Conservation (phyloP, 2,888 invertebrate species). For the Ganaspis brasiliensis region DNA sequence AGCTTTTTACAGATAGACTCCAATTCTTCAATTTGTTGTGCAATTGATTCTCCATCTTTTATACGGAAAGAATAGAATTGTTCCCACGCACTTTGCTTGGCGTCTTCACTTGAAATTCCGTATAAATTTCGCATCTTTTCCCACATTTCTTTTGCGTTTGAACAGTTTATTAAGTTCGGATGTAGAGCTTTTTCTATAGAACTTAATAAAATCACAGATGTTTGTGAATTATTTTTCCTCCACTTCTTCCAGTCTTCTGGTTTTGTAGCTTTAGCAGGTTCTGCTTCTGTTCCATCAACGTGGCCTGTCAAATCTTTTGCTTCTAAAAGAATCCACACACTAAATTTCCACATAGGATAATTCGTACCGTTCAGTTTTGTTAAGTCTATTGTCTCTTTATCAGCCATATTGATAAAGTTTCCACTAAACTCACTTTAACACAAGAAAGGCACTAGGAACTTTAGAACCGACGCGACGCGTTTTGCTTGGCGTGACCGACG, state of each 20-base stretch:
- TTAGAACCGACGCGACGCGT: too few relatives aligned
- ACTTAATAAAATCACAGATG: slow-evolving; percentile 39
- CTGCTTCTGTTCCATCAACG: slow-evolving; percentile 13
- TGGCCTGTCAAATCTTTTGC: background rate
- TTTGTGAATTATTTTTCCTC: slow-evolving; percentile 36
- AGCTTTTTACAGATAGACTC: too few relatives aligned
- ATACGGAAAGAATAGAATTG: too few relatives aligned
- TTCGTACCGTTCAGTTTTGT: slow-evolving; percentile 29
- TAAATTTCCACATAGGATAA: too few relatives aligned
- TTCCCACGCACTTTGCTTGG: too few relatives aligned
- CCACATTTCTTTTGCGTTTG: slow-evolving; percentile 28
- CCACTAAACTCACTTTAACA: too few relatives aligned
- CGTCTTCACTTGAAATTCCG: slow-evolving; percentile 35
- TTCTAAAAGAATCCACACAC: too few relatives aligned
- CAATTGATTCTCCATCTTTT: slow-evolving; percentile 27
- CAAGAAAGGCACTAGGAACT: too few relatives aligned
- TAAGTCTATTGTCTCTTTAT: background rate
- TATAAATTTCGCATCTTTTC: slow-evolving; percentile 31
- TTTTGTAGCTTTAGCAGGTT: slow-evolving; percentile 22
- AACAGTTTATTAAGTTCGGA: slow-evolving; percentile 43
- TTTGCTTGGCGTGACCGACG: too few relatives aligned
- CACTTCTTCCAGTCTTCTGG: slow-evolving; percentile 38
- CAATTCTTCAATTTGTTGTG: slow-evolving; percentile 38
- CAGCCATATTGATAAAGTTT: slow-evolving; percentile 20
- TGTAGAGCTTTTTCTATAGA: slow-evolving; percentile 31